Conservation (phyloP, 2,797 vertebrate species). For the Sorex maritimensis region DNA sequence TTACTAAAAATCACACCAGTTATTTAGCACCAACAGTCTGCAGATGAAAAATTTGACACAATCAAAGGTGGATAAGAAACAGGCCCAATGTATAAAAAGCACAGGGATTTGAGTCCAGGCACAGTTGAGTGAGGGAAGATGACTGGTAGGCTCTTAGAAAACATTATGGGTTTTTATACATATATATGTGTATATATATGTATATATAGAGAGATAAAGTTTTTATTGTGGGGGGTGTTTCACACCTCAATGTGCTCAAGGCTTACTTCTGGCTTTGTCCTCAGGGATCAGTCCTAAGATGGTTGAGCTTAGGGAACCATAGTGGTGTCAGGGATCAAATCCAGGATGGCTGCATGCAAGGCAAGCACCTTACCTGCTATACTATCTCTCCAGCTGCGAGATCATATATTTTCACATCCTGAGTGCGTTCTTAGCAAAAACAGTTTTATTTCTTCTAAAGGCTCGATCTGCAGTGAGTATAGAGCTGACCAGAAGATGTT, state of each 20-base stretch:
- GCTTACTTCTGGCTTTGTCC: no score
- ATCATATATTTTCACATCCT: conserved; percentile 3
- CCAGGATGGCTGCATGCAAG: no score
- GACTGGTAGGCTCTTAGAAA: not conserved
- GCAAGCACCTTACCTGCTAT: no score
- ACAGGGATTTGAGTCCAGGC: not conserved
- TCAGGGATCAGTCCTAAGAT: no score
- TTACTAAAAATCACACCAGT: conserved; percentile 67
- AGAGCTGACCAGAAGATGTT: not conserved
- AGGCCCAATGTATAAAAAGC: not conserved
- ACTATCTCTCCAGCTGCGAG: no score
- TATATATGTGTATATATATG: not conserved
- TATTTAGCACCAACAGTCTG: conserved; percentile 68
- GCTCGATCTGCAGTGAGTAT: conserved; percentile 31
- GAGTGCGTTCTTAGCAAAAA: conserved; percentile 40
- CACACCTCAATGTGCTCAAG: no score
- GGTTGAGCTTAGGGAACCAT: no score
- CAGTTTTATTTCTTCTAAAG: conserved; percentile 11
- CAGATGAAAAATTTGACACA: conserved; percentile 61
- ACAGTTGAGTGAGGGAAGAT: not conserved
- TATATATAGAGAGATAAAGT: no score
- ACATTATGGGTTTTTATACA: not conserved
- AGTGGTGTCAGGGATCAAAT: no score
- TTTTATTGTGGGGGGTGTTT: no score
- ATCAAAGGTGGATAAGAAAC: conserved; percentile 52